Conservation (phyloP, 2,797 vertebrate genomes). For the Menidia menidia region DNA sequence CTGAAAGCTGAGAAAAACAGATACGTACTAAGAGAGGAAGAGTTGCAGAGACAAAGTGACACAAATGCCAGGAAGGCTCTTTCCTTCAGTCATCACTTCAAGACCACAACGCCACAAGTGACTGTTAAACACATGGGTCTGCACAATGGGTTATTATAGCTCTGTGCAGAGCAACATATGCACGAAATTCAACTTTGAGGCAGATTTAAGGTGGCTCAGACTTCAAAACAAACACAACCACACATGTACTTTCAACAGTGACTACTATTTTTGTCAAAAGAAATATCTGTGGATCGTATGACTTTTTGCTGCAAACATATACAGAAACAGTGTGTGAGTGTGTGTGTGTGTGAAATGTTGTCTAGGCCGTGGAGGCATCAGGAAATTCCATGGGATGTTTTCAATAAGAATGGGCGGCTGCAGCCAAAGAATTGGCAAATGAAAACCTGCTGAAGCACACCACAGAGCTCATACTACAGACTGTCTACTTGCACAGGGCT, state of each 20-base stretch:
- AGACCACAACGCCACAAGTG: conserved; percentile 65
- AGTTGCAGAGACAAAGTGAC: conserved; percentile 57
- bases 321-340: conserved; percentile 27
- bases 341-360: conserved; percentile 46
- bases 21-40: conserved; percentile 43
- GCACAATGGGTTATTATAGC: conserved; percentile 60
- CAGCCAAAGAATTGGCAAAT: conserved; percentile 76
- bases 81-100: conserved; percentile 65
- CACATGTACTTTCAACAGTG: conserved; percentile 61
- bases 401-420: conserved; percentile 77
- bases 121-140: conserved; percentile 78
- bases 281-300: conserved; percentile 57
- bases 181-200: conserved; percentile 40
- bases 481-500: conserved; percentile 27
- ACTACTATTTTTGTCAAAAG: conserved; percentile 42
- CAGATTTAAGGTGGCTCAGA: conserved; percentile 29
- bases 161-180: conserved; percentile 10
- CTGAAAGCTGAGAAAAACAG: conserved; percentile 44
- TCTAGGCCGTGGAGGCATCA: conserved; percentile 73
- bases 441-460: conserved; percentile 80
- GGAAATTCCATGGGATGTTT: conserved; percentile 87
- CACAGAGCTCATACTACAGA: conserved; percentile 49
- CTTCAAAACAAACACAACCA: conserved; percentile 62
- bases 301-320: conserved; percentile 45
- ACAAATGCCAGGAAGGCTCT: conserved; percentile 51